Conservation (phyloP, 2,113 vertebrate genomes). For the Carollia perspicillata region DNA sequence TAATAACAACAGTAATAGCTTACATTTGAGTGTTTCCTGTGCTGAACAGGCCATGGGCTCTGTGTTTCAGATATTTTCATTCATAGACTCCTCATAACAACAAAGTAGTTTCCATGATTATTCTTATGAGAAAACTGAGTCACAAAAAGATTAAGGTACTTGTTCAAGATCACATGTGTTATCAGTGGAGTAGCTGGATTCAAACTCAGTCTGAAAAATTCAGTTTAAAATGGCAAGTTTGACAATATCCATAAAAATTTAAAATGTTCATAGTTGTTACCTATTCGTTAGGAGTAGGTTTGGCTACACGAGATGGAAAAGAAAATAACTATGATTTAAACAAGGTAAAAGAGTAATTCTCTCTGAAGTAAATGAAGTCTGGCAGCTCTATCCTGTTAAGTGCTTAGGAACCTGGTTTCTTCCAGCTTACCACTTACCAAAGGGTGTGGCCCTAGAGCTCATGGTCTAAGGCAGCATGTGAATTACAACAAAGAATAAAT, state of each 20-base stretch:
- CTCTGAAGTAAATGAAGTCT: not conserved
- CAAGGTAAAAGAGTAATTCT: not conserved
- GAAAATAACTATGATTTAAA: not conserved
- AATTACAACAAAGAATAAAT: not conserved
- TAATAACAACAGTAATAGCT: not conserved
- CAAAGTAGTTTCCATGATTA: not conserved
- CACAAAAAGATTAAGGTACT: not conserved
- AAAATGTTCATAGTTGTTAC: not conserved
- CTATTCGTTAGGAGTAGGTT: not conserved
- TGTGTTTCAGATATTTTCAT: not conserved
- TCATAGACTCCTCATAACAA: not conserved
- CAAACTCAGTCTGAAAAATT: not conserved
- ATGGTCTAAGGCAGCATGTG: not conserved
- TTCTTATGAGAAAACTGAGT: not conserved
- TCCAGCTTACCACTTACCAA: not conserved
- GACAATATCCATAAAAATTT: constrained; percentile 13
- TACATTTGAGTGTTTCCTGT: not conserved
- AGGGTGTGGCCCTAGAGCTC: not conserved
- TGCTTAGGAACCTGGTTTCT: not conserved
- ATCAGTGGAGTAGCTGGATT: not conserved
- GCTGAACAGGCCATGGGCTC: not conserved
- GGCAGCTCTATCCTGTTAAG: not conserved
- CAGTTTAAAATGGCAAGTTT: not conserved
- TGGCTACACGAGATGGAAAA: not conserved
- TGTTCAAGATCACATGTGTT: not conserved